phyloP scores from a whole-genome alignment of 2,888 invertebrate genomes.

The Oscheius myriophilus region DNA sequence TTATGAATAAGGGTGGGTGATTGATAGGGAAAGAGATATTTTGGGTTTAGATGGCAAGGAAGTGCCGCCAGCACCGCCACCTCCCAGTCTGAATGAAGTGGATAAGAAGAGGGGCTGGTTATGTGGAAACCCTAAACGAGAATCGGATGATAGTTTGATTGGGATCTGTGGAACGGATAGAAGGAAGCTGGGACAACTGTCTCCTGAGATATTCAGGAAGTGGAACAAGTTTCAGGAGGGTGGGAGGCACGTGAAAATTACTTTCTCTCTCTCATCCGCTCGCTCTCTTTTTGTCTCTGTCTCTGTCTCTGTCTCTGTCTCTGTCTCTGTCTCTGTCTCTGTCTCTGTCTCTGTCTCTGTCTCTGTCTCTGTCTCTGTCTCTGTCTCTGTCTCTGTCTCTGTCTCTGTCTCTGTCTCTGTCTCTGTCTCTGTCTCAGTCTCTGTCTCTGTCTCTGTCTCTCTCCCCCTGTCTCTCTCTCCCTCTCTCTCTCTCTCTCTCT shows the following conservation, averaged over 20 bases:
- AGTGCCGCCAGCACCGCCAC: constrained; percentile 7
- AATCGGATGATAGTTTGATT: constrained; percentile 25
- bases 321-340: neutral
- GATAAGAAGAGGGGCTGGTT: constrained; percentile 12
- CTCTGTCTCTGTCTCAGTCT: neutral
- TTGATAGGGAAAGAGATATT: neutral
- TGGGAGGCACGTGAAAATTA: neutral
- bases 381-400: neutral
- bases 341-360: too few relatives aligned
- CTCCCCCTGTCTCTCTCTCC: too few relatives aligned
- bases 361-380: too few relatives aligned
- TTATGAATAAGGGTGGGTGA: neutral
- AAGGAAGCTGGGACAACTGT: constrained; percentile 25
- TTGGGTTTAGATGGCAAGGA: neutral
- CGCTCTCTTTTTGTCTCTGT: neutral
- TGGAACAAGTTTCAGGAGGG: constrained; percentile 30
- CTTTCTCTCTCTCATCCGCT: too few relatives aligned
- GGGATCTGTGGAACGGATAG: constrained; percentile 33
- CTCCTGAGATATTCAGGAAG: constrained; percentile 29
- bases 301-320: too few relatives aligned
- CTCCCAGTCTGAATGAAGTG: neutral
- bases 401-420: too few relatives aligned
- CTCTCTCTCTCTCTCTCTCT: neutral
- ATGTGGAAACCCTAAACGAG: neutral
- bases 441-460: neutral